Evolutionary conservation across 2,888 invertebrate genomes (phyloP).

Genomic region (Ceriagrion tenellum): DNA sequence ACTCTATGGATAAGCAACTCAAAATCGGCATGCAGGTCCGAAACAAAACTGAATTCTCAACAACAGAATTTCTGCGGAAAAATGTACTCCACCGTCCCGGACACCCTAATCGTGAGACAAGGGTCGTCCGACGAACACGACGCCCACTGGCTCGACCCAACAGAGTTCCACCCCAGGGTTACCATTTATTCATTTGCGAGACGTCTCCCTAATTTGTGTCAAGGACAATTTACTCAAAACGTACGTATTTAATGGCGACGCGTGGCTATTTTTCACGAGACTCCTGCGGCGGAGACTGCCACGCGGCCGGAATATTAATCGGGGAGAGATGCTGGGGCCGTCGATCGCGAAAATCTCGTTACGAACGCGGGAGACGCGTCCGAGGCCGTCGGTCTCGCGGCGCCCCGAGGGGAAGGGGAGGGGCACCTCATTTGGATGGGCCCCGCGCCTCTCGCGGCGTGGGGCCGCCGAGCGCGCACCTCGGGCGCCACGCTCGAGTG

Average conservation of each 20-base stretch:
- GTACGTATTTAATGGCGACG: not conserved
- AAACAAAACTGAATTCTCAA: too few relatives aligned
- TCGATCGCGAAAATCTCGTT: not conserved
- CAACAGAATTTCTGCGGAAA: too few relatives aligned
- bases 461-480: not conserved
- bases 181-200: not conserved
- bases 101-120: too few relatives aligned
- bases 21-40: too few relatives aligned
- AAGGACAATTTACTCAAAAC: not conserved
- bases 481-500: not conserved
- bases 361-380: not conserved
- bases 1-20: too few relatives aligned
- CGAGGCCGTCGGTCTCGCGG: not conserved
- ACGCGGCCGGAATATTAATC: conserved; percentile 3
- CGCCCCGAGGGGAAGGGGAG: too few relatives aligned
- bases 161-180: too few relatives aligned
- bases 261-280: not conserved
- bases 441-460: not conserved
- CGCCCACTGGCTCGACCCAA: too few relatives aligned
- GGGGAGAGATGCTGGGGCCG: not conserved
- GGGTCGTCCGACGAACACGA: too few relatives aligned
- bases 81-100: too few relatives aligned
- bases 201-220: not conserved
- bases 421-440: not conserved
- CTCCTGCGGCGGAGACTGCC: not conserved